Evolutionary conservation across 2,797 vertebrate species (phyloP), one percentile per base, ranked within the genome.

Genomic region (Poeciliopsis gracilis): DNA sequence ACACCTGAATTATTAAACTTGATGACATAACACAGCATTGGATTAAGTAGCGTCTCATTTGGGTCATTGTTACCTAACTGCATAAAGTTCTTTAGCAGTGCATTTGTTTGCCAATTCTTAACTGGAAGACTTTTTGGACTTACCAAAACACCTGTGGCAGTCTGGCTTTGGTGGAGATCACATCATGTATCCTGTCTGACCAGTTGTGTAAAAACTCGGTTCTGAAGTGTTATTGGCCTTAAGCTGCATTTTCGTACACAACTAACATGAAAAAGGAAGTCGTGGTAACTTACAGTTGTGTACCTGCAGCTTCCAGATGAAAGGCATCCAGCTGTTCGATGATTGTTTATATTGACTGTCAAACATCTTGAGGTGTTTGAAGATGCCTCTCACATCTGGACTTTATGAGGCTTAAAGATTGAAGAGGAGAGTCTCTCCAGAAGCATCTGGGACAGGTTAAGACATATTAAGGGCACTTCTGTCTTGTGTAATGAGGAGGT

Each of bases 341-440:
- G 1, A 41, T 49, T 84, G 79, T 90, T 92, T 87, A 84, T 77
- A 74, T 78, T 73, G 83, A 82, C 88, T 89, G 82, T 78, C 20
- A 41, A 16, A 82, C 85, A 80, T 92, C 87, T 86, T 85, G 85
- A 82, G 80, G 83, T 80, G 82, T 82, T 90, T 88, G 74, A 91
- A 89, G 82, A 89, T 2, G 57, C 57, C 23, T 41, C 76, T 85
- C 85, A 87, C 88, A 92, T 93, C 82, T 90, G 89, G 91, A 85
- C 45, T 30, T 94, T 90, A 92, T 38, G 38, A 90, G 92, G 82
- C 72, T 77, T 53, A 43, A 73, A 74, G 86, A 80, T 25, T 73
- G 23, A 18, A 75, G 71, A 77, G 72, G 63, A 66, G 73, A 71
- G 23, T 30, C 69, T 69, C 55, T 79, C 80, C 61, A 5, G 53